Evolutionary conservation across 2,888 invertebrate genomes (phyloP).

Genomic region (Pinctada fucata): DNA sequence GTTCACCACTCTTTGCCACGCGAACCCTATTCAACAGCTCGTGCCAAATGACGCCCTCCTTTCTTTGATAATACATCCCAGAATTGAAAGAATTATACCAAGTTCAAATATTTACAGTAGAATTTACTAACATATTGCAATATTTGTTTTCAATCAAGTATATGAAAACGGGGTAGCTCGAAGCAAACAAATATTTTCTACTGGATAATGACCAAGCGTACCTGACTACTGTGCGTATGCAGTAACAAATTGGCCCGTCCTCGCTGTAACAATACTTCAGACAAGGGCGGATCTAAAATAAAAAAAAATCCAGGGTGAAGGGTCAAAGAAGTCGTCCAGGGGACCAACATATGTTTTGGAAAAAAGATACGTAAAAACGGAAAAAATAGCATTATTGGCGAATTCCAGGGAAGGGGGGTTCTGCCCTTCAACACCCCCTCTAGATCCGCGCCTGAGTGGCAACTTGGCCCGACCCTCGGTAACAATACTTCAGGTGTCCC

Average conservation of each 20-base stretch:
- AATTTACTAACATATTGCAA: constrained; percentile 42
- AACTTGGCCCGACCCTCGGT: too few relatives aligned
- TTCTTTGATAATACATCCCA: constrained; percentile 4
- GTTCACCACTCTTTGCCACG: background rate
- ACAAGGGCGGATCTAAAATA: too few relatives aligned
- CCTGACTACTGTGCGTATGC: background rate
- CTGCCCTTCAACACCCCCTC: too few relatives aligned
- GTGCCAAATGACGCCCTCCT: background rate
- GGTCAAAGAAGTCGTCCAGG: too few relatives aligned
- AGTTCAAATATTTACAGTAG: constrained; percentile 33
- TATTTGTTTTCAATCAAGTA: constrained; percentile 42
- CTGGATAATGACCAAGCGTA: background rate
- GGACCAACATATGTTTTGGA: too few relatives aligned
- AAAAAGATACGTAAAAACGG: too few relatives aligned
- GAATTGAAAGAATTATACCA: constrained; percentile 25
- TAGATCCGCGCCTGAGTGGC: too few relatives aligned
- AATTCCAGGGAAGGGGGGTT: too few relatives aligned
- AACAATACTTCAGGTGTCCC: too few relatives aligned
- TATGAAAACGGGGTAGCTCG: constrained; percentile 32
- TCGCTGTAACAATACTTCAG: too few relatives aligned
- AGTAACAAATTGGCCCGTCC: background rate
- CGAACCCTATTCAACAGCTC: background rate
- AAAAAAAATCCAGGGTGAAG: too few relatives aligned
- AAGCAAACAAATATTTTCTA: constrained; percentile 24
- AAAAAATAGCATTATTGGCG: too few relatives aligned